Percentiles rank a stretch among this genome's conserved stretches.
Conservation (phyloP, 2,797 vertebrate species). For the Peromyscus attwateri region DNA sequence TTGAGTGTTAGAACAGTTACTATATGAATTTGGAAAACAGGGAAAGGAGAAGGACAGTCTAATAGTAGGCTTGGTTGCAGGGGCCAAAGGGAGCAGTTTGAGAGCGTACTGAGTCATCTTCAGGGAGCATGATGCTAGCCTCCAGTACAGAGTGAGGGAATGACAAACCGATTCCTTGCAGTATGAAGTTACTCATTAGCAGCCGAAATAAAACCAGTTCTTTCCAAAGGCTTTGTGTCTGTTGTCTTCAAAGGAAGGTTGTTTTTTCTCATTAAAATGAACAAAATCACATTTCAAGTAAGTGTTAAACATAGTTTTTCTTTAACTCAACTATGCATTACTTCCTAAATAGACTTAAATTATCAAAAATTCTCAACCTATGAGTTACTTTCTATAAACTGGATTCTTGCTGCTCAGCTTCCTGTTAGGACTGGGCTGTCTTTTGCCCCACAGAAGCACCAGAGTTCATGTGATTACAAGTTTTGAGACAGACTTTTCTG, state of each 20-base stretch:
- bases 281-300: neutral
- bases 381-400: neutral
- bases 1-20: neutral
- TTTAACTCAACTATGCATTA: neutral
- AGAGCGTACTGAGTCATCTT: accelerated
- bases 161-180: neutral
- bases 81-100: neutral
- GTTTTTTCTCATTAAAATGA: neutral
- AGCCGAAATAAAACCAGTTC: neutral
- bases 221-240: neutral
- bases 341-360: neutral
- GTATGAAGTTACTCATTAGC: neutral
- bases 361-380: neutral
- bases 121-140: neutral
- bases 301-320: neutral
- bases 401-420: too few species aligned
- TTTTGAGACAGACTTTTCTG: neutral
- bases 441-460: neutral
- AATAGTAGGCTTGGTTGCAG: neutral
- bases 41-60: neutral
- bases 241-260: neutral
- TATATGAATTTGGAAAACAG: neutral
- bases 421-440: neutral
- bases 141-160: neutral
- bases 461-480: neutral